These are phyloP conservation scores for Gymnorhina tibicen DNA, from an alignment of 2,113 vertebrate genomes.

Conservation along the genomic window DNA sequence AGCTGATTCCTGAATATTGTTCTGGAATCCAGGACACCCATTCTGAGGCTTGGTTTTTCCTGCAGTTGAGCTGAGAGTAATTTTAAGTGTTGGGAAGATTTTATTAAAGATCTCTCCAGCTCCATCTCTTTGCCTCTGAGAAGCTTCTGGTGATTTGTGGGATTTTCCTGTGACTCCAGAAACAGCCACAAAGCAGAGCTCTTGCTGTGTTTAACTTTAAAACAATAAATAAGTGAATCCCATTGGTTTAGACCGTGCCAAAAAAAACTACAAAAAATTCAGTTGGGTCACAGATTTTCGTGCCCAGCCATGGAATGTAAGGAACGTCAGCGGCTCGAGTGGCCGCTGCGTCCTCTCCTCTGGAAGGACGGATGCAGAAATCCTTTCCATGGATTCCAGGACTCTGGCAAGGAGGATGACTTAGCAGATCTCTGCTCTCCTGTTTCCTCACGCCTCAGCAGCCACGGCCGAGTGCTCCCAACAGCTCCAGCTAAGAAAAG, in stretches of 20 bases:
- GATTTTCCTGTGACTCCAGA: not conserved
- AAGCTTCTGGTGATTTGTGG: not conserved
- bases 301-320: not conserved
- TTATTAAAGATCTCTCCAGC: not conserved
- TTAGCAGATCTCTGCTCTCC: not conserved
- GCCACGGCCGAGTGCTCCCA: not conserved
- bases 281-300: not conserved
- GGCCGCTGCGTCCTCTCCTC: rapidly evolving
- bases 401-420: not conserved
- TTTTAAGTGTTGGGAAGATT: not conserved
- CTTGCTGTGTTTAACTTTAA: not conserved
- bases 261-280: not conserved
- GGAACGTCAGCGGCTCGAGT: rapidly evolving
- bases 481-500: slow-evolving; percentile 15
- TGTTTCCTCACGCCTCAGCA: not conserved
- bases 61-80: not conserved
- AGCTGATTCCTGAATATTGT: not conserved
- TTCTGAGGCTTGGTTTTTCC: not conserved
- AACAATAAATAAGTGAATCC: not conserved
- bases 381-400: not conserved
- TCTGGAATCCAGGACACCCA: not conserved
- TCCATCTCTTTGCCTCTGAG: not conserved
- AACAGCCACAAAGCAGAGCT: not conserved
- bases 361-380: not conserved
- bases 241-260: not conserved